phyloP scores from a whole-genome alignment of 2,888 invertebrate genomes.

The Andrena camellia region DNA sequence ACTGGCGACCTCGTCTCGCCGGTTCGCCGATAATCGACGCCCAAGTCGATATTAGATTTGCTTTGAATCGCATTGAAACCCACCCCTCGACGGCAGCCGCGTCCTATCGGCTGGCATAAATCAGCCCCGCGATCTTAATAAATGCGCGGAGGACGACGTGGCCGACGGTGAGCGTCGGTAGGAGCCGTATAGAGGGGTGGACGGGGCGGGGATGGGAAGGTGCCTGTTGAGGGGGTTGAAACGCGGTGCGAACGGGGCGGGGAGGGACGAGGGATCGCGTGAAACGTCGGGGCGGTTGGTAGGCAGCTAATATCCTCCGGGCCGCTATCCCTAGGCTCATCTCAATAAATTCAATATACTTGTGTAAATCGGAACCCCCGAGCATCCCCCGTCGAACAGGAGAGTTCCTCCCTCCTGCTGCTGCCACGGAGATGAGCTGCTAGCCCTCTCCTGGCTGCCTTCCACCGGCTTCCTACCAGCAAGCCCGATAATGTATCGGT shows the following conservation, averaged over 20 bases:
- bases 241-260: constrained; percentile 34
- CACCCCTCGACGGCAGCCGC: constrained; percentile 34
- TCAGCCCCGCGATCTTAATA: constrained; percentile 83
- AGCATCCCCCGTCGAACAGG: constrained; percentile 58
- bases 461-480: constrained; percentile 28
- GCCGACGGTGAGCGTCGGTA: constrained; percentile 43
- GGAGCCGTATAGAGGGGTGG: not conserved
- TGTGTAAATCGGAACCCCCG: constrained; percentile 83
- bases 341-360: constrained; percentile 86
- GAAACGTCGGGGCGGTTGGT: constrained; percentile 80
- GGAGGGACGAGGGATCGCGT: constrained; percentile 68
- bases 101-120: constrained; percentile 80
- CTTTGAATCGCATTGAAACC: constrained; percentile 74
- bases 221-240: constrained; percentile 20
- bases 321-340: constrained; percentile 85
- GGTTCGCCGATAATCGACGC: constrained; percentile 63
- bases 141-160: constrained; percentile 76
- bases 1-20: constrained; percentile 13
- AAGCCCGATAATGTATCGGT: constrained; percentile 79
- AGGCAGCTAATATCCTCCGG: constrained; percentile 85
- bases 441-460: constrained; percentile 54
- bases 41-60: constrained; percentile 70
- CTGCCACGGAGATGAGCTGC: constrained; percentile 80
- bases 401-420: constrained; percentile 55
- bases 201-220: too few relatives aligned